A percentile compares a stretch with the other conserved stretches of the same genome.
These are phyloP conservation scores for Drosophila paracracens DNA, from an alignment of 2,888 invertebrate species.

Conservation along the genomic window DNA sequence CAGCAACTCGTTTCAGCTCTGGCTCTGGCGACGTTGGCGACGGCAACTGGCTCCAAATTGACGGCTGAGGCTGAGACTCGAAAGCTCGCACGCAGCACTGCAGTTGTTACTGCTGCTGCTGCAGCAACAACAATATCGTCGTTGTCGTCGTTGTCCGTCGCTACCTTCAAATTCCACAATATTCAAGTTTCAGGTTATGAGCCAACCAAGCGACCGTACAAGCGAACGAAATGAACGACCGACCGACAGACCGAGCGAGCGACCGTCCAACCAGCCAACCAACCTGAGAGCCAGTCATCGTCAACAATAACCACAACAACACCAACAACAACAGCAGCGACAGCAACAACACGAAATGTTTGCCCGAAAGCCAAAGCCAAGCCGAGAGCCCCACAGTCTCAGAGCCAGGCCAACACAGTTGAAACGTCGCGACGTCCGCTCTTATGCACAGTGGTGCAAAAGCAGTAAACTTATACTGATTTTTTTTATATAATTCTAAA, in stretches of 20 bases:
- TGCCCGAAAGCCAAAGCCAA: constrained; percentile 78
- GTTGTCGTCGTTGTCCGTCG: constrained; percentile 46
- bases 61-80: constrained; percentile 71
- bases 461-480: neutral
- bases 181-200: constrained; percentile 80
- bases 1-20: constrained; percentile 76
- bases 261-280: constrained; percentile 35
- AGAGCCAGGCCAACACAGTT: constrained; percentile 63
- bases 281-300: constrained; percentile 77
- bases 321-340: constrained; percentile 22
- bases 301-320: constrained; percentile 51
- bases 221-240: constrained; percentile 45
- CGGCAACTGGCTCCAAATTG: constrained; percentile 74
- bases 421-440: constrained; percentile 67
- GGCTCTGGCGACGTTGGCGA: constrained; percentile 24
- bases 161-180: constrained; percentile 81
- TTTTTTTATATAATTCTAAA: neutral
- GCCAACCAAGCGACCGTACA: constrained; percentile 66
- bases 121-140: constrained; percentile 36
- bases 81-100: constrained; percentile 79
- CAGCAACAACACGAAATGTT: constrained; percentile 61
- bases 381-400: constrained; percentile 64
- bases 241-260: constrained; percentile 33
- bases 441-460: constrained; percentile 48
- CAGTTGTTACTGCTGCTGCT: constrained; percentile 50